Evolutionary conservation across 2,797 vertebrate species (phyloP), one percentile per base, ranked within the genome.

Genomic region (Emys orbicularis): DNA sequence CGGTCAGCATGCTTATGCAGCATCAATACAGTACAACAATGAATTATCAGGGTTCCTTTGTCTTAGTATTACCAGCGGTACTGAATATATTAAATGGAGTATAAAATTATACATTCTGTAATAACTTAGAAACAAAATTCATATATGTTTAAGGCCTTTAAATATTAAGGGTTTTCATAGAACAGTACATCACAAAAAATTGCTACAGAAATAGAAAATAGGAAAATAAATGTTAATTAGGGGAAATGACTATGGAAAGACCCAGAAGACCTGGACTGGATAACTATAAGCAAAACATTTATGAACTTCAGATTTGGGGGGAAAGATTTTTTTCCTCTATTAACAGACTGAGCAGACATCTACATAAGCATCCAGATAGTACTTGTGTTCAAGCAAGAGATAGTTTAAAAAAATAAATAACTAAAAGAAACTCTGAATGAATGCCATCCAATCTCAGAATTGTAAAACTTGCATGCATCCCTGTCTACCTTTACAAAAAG

Each of bases 41-140:
- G 47, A 90, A 94, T 68, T 83, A 72, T 79, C 90, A 90, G 93
- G 90, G 96, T 91, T 96, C 90, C 83, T 86, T 90, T 96, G 18
- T 94, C 90, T 94, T 90, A 77, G 65, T 84, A 94, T 96, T 96
- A 95, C 88, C 96, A 95, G 97, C 94, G 90, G 94, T 92, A 92
- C 76, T 91, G 86, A 90, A 93, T 96, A 96, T 94, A 98, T 91
- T 95, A 98, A 97, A 97, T 89, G 79, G 79, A 91, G 88, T 98
- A 98, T 96, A 98, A 98, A 98, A 98, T 98, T 97, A 98, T 98
- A 98, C 98, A 98, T 98, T 98, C 98, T 97, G 92, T 96, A 97
- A 95, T 94, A 98, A 98, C 97, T 97, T 97, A 97, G 97, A 54
- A 91, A 94, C 83, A 97, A 97, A 83, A 85, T 95, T 97, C 93